phyloP scores from a whole-genome alignment of 1,140 invertebrate species.

The Marisa cornuarietis region DNA sequence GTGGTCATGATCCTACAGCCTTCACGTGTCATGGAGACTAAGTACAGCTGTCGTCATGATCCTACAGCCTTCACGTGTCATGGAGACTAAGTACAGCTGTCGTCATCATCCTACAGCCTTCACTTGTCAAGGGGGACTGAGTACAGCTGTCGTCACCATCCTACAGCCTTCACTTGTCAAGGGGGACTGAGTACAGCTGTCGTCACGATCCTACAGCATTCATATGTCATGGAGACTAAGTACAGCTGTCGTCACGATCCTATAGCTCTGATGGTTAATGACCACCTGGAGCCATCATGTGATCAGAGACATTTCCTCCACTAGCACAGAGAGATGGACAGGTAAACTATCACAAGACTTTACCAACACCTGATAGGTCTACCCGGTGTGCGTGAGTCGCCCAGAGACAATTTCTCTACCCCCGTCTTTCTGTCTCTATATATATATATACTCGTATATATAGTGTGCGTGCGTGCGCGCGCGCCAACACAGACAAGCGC shows the following conservation, averaged over 20 bases:
- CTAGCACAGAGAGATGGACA: slow-evolving; percentile 9
- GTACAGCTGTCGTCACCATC: background rate
- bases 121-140: too few species aligned
- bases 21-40: too few species aligned
- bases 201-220: background rate
- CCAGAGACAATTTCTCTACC: too few species aligned
- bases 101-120: background rate
- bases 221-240: too few species aligned
- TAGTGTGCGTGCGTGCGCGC: too few species aligned
- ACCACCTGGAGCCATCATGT: background rate
- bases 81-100: too few species aligned
- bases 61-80: background rate
- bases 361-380: background rate
- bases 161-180: too few species aligned
- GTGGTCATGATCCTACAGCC: background rate
- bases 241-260: background rate
- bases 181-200: too few species aligned
- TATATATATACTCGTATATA: too few species aligned
- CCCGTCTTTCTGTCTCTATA: too few species aligned
- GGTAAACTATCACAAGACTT: background rate
- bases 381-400: too few species aligned
- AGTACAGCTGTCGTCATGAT: background rate
- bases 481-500: too few species aligned
- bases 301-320: background rate
- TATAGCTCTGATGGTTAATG: background rate